Percentiles rank a stretch among this genome's conserved stretches.
phyloP scores from a whole-genome alignment of 2,888 invertebrate species.

The Himalopsyche tibetana region DNA sequence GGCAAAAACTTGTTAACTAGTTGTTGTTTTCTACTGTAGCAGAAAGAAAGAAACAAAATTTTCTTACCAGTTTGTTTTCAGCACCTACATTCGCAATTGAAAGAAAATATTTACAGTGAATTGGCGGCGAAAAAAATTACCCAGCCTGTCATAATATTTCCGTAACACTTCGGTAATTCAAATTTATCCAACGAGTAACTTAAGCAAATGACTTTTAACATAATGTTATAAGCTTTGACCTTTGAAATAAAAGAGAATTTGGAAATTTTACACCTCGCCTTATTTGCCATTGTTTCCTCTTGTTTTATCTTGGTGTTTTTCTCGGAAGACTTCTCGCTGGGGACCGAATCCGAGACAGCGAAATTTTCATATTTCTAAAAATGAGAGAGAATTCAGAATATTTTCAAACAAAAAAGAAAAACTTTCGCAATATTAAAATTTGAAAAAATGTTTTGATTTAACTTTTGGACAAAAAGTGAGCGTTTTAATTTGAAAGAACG shows the following conservation, averaged over 20 bases:
- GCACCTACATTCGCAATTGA: neutral
- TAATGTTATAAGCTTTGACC: conserved; percentile 45
- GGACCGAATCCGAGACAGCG: conserved; percentile 10
- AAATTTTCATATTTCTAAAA: conserved; percentile 17
- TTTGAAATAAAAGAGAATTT: conserved; percentile 41
- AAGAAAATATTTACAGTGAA: conserved; percentile 7
- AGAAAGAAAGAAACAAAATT: neutral
- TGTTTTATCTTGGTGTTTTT: conserved; percentile 43
- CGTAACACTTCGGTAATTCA: conserved; percentile 27
- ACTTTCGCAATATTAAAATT: neutral
- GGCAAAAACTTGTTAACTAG: too few species aligned
- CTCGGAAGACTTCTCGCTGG: neutral
- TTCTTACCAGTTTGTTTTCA: neutral
- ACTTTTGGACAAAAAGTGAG: neutral
- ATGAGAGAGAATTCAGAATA: neutral
- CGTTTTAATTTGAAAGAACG: too few species aligned
- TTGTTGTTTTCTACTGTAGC: too few species aligned
- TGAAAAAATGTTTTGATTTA: neutral
- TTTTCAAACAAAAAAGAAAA: neutral
- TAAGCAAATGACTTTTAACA: conserved; percentile 39
- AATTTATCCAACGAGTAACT: conserved; percentile 41
- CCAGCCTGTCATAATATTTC: conserved; percentile 1
- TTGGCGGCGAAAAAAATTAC: neutral
- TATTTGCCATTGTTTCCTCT: conserved; percentile 44
- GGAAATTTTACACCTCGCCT: conserved; percentile 40